Evolutionary conservation across 2,888 invertebrate species (phyloP).

Genomic region (Spilarctia lutea): DNA sequence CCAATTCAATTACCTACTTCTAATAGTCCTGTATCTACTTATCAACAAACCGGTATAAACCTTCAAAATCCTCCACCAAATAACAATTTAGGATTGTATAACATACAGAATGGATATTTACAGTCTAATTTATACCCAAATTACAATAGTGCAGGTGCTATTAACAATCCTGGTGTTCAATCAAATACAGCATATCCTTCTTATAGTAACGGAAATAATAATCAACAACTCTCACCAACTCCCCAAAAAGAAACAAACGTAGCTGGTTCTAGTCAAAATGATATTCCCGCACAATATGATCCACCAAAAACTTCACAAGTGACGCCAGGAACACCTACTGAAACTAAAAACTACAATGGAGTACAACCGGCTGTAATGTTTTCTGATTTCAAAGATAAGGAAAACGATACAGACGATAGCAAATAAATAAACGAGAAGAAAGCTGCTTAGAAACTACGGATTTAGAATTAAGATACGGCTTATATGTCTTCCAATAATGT

Average conservation of each 20-base stretch:
- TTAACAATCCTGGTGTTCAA: conserved; percentile 6
- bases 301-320: conserved; percentile 9
- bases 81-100: conserved; percentile 7
- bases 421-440: conserved; percentile 13
- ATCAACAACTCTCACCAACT: conserved; percentile 6
- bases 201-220: conserved; percentile 8
- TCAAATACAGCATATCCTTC: not conserved
- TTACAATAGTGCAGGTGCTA: conserved; percentile 7
- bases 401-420: not conserved
- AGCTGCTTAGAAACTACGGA: not conserved
- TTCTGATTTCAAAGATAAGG: conserved; percentile 33
- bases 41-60: not conserved
- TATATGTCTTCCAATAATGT: not conserved
- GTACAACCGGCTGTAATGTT: conserved; percentile 44
- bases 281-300: not conserved
- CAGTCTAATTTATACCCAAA: conserved; percentile 4
- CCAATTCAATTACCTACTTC: conserved; percentile 23
- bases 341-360: conserved; percentile 11
- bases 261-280: not conserved
- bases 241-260: conserved; percentile 10
- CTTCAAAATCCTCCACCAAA: conserved; percentile 2
- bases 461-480: not conserved
- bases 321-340: not conserved
- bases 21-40: not conserved
- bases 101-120: conserved; percentile 2